Evolutionary conservation across 2,797 vertebrate genomes (phyloP).

Genomic region (Pelochelys cantorii): DNA sequence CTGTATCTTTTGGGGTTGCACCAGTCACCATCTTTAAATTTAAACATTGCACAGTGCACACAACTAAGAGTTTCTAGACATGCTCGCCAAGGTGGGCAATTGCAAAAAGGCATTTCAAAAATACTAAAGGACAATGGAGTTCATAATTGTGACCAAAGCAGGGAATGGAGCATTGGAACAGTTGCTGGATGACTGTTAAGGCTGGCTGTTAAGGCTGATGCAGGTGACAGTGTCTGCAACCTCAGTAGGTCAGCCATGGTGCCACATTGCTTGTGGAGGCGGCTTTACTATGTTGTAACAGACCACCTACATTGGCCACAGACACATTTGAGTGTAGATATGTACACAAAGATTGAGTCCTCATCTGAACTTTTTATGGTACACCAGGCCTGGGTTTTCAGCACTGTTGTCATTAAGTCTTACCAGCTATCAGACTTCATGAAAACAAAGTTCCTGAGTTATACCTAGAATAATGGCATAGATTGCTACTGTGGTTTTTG

Average conservation of each 20-base stretch:
- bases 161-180: too few relatives aligned
- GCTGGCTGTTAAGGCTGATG: too few relatives aligned
- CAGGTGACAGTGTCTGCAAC: too few relatives aligned
- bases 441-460: conserved; percentile 9
- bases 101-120: background rate
- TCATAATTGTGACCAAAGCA: too few relatives aligned
- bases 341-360: background rate
- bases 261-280: too few relatives aligned
- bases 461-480: background rate
- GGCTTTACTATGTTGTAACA: too few relatives aligned
- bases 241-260: too few relatives aligned
- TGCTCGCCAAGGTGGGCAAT: background rate
- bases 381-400: background rate
- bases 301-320: background rate
- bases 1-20: background rate
- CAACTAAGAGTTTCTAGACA: background rate
- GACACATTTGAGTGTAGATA: background rate
- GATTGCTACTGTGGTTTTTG: background rate
- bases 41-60: background rate
- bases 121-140: too few relatives aligned
- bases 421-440: background rate
- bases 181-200: too few relatives aligned
- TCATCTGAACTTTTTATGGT: background rate
- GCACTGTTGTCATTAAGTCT: background rate
- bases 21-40: background rate